A percentile compares a stretch with the other conserved stretches of the same genome.
Evolutionary conservation across 2,797 vertebrate genomes (phyloP).

Genomic region (Mormyrops boulengeri): DNA sequence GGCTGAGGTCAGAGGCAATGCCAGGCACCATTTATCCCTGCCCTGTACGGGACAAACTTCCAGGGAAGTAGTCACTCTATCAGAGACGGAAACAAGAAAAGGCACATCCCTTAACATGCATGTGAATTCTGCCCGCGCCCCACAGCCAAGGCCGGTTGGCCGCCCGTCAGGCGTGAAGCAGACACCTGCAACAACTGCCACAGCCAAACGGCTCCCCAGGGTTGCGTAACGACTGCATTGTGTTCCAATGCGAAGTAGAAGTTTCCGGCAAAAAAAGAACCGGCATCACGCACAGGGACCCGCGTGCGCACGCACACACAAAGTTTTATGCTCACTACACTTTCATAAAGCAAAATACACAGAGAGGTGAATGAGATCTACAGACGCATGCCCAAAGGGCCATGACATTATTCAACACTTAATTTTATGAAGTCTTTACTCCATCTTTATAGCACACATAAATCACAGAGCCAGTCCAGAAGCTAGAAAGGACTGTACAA

Average conservation of each 20-base stretch:
- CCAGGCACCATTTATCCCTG: not conserved
- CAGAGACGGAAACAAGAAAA: not conserved
- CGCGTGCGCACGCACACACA: not conserved
- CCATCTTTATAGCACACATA: not conserved
- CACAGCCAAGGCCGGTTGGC: not conserved
- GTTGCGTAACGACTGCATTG: not conserved
- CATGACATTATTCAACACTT: conserved; percentile 22
- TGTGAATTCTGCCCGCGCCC: not conserved
- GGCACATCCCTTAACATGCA: not conserved
- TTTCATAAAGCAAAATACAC: not conserved
- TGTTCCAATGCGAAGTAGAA: not conserved
- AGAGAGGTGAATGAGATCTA: not conserved
- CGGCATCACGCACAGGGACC: not conserved
- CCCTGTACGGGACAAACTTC: not conserved
- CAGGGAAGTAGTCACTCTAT: not conserved
- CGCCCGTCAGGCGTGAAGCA: conserved; percentile 17
- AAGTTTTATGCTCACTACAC: not conserved
- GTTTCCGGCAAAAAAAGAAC: not conserved
- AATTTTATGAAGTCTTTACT: not conserved
- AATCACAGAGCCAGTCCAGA: not conserved
- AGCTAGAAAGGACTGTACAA: conserved; percentile 15
- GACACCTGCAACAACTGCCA: conserved; percentile 30
- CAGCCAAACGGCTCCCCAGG: not conserved
- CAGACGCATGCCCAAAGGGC: not conserved
- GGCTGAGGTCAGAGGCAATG: not conserved